Evolutionary conservation across 2,888 invertebrate genomes (phyloP), one percentile per base, ranked within the genome.

Genomic region (Volucella inflata): DNA sequence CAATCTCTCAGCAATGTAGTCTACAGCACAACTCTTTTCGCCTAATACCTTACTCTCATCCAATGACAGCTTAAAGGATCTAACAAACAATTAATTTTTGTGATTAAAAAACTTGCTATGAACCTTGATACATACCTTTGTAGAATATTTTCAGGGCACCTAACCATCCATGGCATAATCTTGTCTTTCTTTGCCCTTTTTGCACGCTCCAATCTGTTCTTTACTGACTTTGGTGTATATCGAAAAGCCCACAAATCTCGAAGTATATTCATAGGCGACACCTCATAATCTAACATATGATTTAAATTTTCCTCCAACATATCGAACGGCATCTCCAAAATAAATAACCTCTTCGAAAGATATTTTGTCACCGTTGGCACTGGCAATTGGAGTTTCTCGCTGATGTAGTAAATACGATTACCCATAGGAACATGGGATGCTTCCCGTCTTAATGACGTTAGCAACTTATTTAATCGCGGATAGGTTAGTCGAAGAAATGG

Each of bases 91-190:
- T 44, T 30, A 8, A 21, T 0, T 14, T n/a, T 8, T 16, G 10
- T 8, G 0, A 42, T 2, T 9, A 11, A 12, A 2, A 30, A 6
- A 10, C 0, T 48, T 2, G 8, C n/a, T 40, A 10, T 50, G 2
- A 30, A 10, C 4, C 30, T 2, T 6, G 4, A 6, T 30, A 65
- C 62, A 65, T 91, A 94, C 95, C 93, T 94, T 84, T 93, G 91
- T 50, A 95, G 90, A 88, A 93, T 93, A 21, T 92, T 90, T 87
- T 94, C 93, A 17, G 94, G 92, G 89, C 95, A 95, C 87, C 95
- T 92, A 42, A 95, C 94, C 94, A 95, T 95, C 95, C 95, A 95
- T 2, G 95, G 94, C 91, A 94, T 94, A 11, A 94, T 91, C 83
- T 92, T 93, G 72, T 93, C 91, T 64, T 94, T 94, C 81, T 93